Percentiles rank a stretch among this genome's conserved stretches.
phyloP scores from a whole-genome alignment of 1,140 invertebrate genomes.

The Lepidurus apus region DNA sequence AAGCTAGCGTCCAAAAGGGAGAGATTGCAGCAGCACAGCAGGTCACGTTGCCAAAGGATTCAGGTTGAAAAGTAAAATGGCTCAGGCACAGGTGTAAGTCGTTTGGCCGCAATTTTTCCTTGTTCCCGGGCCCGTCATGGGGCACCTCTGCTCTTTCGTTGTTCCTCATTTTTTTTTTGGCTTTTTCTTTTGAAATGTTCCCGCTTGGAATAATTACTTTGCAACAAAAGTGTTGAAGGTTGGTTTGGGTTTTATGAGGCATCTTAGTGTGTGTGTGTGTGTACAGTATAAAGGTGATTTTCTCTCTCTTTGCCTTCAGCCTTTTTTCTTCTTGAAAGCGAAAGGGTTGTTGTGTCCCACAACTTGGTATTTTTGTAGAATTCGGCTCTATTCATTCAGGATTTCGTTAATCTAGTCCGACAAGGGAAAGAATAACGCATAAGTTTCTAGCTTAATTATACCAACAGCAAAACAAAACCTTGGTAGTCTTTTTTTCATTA shows the following conservation, averaged over 20 bases:
- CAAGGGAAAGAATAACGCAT: too few relatives aligned
- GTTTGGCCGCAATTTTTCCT: neutral
- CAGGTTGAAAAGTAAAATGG: neutral
- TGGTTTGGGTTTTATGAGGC: neutral
- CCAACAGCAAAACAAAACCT: too few relatives aligned
- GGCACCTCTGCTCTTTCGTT: too few relatives aligned
- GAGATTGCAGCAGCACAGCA: neutral
- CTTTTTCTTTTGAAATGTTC: neutral
- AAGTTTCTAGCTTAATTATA: too few relatives aligned
- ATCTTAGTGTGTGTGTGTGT: neutral
- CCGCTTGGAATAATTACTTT: neutral
- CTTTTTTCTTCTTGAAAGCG: too few relatives aligned
- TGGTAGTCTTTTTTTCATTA: too few relatives aligned
- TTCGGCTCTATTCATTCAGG: too few relatives aligned
- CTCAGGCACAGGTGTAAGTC: neutral
- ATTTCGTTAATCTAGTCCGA: too few relatives aligned
- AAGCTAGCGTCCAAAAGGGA: neutral
- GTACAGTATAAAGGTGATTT: neutral
- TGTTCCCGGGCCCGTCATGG: neutral
- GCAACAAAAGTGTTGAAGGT: slow-evolving; percentile 6
- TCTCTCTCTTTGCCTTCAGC: neutral
- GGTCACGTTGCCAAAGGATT: neutral
- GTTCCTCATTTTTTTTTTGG: too few relatives aligned
- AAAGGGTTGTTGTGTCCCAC: too few relatives aligned
- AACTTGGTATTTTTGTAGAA: too few relatives aligned